Conservation (phyloP, 2,797 vertebrate species). For the Pristis pectinata region DNA sequence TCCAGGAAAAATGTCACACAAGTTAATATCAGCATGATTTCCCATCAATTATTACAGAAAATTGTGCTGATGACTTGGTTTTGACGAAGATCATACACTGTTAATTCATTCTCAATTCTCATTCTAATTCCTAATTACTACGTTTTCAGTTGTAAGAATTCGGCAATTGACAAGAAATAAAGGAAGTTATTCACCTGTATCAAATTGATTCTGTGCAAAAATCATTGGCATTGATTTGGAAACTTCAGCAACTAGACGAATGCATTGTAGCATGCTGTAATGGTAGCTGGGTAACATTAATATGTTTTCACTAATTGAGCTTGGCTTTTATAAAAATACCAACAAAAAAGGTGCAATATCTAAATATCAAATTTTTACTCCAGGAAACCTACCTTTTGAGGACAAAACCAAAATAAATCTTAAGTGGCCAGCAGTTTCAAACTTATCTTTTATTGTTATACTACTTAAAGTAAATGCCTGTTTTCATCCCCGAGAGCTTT, state of each 20-base stretch:
- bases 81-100: neutral
- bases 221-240: neutral
- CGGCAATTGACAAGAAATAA: neutral
- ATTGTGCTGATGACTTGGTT: neutral
- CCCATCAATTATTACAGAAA: neutral
- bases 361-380: neutral
- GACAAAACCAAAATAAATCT: neutral
- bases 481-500: neutral
- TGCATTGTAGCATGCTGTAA: neutral
- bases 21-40: neutral
- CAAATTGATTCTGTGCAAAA: neutral
- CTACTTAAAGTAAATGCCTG: neutral
- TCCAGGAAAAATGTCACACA: neutral
- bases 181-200: neutral
- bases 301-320: neutral
- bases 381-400: neutral
- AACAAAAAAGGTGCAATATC: neutral
- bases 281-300: neutral
- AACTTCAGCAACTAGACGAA: neutral
- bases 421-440: neutral
- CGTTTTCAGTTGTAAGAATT: neutral
- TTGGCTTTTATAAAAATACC: neutral
- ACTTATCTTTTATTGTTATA: neutral
- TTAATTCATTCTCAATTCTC: neutral
- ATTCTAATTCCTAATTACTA: constrained; percentile 6